phyloP scores from a whole-genome alignment of 2,888 invertebrate species.

The Clitarchus hookeri region DNA sequence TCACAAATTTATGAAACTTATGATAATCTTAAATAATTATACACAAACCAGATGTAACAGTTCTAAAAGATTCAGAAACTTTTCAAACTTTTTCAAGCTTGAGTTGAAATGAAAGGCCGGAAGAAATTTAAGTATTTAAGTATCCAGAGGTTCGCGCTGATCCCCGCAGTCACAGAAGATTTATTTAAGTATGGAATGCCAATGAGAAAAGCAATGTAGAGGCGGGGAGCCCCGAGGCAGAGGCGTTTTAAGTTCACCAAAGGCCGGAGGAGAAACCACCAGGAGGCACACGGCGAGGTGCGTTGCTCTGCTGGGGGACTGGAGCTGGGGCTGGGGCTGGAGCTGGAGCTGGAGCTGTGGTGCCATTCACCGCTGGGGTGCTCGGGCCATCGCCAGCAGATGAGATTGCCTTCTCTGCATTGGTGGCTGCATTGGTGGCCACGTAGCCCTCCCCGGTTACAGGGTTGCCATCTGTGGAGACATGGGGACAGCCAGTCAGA shows the following conservation, averaged over 20 bases:
- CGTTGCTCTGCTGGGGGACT: conserved; percentile 53
- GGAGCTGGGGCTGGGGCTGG: conserved; percentile 22
- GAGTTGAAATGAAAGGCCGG: neutral
- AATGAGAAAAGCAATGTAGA: neutral
- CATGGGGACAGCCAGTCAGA: neutral
- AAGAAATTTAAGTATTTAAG: neutral
- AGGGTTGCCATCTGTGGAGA: conserved; percentile 62
- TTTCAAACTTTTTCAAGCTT: too few species aligned
- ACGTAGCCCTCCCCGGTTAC: conserved; percentile 65
- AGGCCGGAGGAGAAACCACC: conserved; percentile 71
- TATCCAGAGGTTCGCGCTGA: too few species aligned
- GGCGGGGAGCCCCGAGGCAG: neutral
- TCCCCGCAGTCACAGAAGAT: too few species aligned
- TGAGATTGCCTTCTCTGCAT: conserved; percentile 49
- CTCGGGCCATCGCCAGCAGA: conserved; percentile 39
- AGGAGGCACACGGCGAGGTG: conserved; percentile 64
- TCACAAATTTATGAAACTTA: conserved; percentile 11
- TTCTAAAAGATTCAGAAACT: neutral
- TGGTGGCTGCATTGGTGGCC: too few species aligned
- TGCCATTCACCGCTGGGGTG: conserved; percentile 33
- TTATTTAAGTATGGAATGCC: neutral
- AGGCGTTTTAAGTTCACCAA: conserved; percentile 61
- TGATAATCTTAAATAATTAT: neutral
- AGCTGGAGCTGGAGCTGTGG: conserved; percentile 28
- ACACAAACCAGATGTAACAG: neutral